Evolutionary conservation across 2,888 invertebrate genomes (phyloP).

Genomic region (Pristionchus mayeri): DNA sequence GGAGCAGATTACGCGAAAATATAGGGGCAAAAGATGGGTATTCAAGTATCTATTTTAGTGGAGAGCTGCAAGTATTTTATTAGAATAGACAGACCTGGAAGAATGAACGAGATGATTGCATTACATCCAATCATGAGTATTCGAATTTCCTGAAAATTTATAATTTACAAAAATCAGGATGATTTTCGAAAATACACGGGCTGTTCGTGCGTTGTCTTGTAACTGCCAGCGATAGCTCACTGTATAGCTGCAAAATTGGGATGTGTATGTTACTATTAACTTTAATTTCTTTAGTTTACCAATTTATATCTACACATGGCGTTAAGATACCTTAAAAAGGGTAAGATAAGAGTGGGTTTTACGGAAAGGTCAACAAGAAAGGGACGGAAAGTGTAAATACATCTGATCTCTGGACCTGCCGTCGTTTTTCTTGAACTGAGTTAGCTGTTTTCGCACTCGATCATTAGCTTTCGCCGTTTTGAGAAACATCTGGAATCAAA

Average conservation of each 20-base stretch:
- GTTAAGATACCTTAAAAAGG: too few relatives aligned
- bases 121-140: conserved; percentile 21
- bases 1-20: too few relatives aligned
- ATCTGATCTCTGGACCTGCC: too few relatives aligned
- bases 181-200: background rate
- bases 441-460: background rate
- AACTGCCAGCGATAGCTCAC: conserved; percentile 17
- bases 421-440: conserved; percentile 8
- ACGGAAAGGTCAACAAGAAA: too few relatives aligned
- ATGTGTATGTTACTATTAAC: too few relatives aligned
- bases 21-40: too few relatives aligned
- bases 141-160: background rate
- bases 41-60: too few relatives aligned
- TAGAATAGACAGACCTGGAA: background rate
- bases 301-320: too few relatives aligned
- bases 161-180: background rate
- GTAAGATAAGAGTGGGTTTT: too few relatives aligned
- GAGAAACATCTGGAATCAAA: background rate
- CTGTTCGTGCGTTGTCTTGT: background rate
- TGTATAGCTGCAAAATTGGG: background rate
- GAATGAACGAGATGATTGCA: conserved; percentile 18
- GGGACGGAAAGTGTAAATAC: too few relatives aligned
- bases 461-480: background rate
- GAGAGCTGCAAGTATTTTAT: too few relatives aligned
- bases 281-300: too few relatives aligned